A percentile compares a stretch with the other conserved stretches of the same genome.
Conservation (phyloP, 1,140 invertebrate species). For the Cydia strobilella region DNA sequence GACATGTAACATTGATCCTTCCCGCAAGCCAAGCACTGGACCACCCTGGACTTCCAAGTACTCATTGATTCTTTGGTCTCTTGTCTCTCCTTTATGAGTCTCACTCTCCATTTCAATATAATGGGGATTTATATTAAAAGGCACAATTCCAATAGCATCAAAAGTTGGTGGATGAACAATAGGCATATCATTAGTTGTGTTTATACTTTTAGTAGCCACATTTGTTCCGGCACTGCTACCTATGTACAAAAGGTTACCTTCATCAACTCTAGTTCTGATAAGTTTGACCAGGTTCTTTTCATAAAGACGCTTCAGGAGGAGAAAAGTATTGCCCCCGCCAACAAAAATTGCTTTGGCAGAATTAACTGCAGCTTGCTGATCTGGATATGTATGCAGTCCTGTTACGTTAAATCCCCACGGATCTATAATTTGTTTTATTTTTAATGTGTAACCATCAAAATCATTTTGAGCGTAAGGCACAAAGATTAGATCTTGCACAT, state of each 20-base stretch:
- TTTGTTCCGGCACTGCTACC: constrained; percentile 92
- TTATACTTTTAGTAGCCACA: constrained; percentile 88
- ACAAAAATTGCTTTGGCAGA: constrained; percentile 87
- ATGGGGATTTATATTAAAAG: constrained; percentile 94
- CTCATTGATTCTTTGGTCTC: constrained; percentile 86
- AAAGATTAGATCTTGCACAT: constrained; percentile 86
- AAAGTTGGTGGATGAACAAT: constrained; percentile 89
- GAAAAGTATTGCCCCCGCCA: constrained; percentile 90
- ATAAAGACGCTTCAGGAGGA: constrained; percentile 86
- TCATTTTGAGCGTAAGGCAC: constrained; percentile 87
- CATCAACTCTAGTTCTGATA: constrained; percentile 83
- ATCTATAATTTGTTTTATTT: constrained; percentile 81
- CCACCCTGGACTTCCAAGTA: constrained; percentile 82
- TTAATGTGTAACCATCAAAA: constrained; percentile 85
- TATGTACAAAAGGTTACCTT: constrained; percentile 87
- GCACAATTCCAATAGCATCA: constrained; percentile 86
- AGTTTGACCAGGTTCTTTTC: constrained; percentile 84
- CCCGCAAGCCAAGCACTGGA: constrained; percentile 85
- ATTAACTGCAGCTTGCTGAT: constrained; percentile 81
- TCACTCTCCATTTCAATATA: constrained; percentile 85
- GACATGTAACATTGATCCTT: constrained; percentile 85
- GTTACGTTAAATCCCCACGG: constrained; percentile 84
- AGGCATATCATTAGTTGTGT: constrained; percentile 93
- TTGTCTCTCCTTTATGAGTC: constrained; percentile 88
- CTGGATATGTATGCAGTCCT: constrained; percentile 82